phyloP scores from a whole-genome alignment of 2,797 vertebrate genomes.

The Malurus splendens region DNA sequence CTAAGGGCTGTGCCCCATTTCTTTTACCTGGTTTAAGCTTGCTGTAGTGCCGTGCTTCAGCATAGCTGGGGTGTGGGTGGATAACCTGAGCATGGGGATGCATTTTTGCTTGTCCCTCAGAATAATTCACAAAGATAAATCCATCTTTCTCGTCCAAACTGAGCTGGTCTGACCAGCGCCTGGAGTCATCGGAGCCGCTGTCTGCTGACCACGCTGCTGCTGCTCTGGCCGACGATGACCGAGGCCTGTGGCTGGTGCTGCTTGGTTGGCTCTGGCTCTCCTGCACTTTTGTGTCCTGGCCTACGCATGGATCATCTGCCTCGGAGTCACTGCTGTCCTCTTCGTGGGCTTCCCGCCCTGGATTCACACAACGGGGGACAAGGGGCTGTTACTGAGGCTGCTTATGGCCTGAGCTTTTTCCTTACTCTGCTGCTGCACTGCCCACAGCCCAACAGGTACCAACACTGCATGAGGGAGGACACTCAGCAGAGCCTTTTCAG shows the following conservation, averaged over 20 bases:
- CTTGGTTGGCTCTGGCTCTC: conserved; percentile 76
- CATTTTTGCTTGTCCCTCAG: conserved; percentile 81
- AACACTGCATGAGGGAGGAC: background rate
- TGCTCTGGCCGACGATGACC: conserved; percentile 73
- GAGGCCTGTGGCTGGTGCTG: conserved; percentile 79
- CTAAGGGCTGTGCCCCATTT: background rate
- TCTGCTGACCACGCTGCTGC: conserved; percentile 83
- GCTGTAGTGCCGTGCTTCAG: conserved; percentile 83
- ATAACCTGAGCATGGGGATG: conserved; percentile 75
- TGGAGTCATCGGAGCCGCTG: conserved; percentile 88
- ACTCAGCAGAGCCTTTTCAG: background rate
- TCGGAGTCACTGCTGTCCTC: conserved; percentile 98
- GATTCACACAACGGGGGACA: background rate
- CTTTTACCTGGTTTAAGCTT: conserved; percentile 87
- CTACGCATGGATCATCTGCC: conserved; percentile 80
- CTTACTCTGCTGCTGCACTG: background rate
- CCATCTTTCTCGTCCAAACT: conserved; percentile 97
- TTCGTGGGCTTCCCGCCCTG: conserved; percentile 85
- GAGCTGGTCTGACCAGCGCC: conserved; percentile 94
- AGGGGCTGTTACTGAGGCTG: background rate
- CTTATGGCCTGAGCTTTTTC: background rate
- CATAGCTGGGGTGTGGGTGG: conserved; percentile 56
- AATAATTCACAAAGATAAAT: conserved; percentile 97
- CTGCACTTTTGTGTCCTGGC: conserved; percentile 75
- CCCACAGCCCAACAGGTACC: background rate